Evolutionary conservation across 2,113 vertebrate genomes (phyloP), one percentile per base, ranked within the genome.

Genomic region (Phylloscopus trochilus): DNA sequence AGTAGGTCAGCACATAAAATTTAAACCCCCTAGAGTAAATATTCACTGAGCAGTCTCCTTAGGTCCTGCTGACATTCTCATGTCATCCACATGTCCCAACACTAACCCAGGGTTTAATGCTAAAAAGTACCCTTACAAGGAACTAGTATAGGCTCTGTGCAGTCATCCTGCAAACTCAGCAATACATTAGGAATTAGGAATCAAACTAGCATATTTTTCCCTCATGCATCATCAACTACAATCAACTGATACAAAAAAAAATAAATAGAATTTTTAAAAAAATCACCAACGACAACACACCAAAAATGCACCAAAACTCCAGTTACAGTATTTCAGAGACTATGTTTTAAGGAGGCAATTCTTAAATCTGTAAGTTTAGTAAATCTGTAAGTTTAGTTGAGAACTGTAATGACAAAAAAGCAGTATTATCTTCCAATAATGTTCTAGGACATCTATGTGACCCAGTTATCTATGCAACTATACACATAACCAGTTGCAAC

Each of bases 41-140:
- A 67, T 21, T 73, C 94, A 70, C 52, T 63, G 31, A 88, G 59
- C 28, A 68, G 41, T 47, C n/a, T 83, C 17, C 68, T 72, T 46
- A 62, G 76, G 69, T 66, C 80, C 72, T 72, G 47, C 68, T 95
- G 64, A 39, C 82, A 75, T 92, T 93, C 93, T 87, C 76, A 81
- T 72, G 80, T 78, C 83, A 86, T 52, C 52, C 56, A 28, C 26
- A 74, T 27, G 49, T 92, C 88, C 85, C 60, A 74, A 46, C 55
- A 70, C 67, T 47, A 92, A 69, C 21, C 10, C 73, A 27, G 39
- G 56, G 31, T 72, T 90, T 86, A 69, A 89, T 24, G 56, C 49
- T 90, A 92, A 94, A 94, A 90, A 95, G 93, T 95, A 84, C 31
- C 60, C 51, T 69, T 78, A 68, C 51, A 60, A 75, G 27, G 44